phyloP scores from a whole-genome alignment of 1,140 invertebrate genomes.

The Patella vulgata region DNA sequence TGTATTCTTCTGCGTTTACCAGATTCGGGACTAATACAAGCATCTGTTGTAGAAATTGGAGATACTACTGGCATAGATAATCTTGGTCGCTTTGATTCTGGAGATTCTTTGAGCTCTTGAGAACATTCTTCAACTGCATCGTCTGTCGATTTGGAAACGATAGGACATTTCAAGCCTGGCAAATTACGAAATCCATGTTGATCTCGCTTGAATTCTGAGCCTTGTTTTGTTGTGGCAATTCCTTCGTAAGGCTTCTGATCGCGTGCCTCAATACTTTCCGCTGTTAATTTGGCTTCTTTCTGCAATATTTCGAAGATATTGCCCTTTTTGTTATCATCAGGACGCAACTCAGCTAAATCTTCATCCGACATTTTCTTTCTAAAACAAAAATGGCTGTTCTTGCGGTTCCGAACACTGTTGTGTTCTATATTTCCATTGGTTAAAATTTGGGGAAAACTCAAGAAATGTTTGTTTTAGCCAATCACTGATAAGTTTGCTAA shows the following conservation, averaged over 20 bases:
- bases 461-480: slow-evolving; percentile 27
- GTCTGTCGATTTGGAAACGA: slow-evolving; percentile 1
- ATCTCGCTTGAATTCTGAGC: slow-evolving; percentile 50
- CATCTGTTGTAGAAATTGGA: slow-evolving; percentile 21
- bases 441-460: slow-evolving; percentile 11
- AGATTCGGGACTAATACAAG: slow-evolving; percentile 50
- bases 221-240: slow-evolving; percentile 37
- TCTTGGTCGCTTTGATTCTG: slow-evolving; percentile 43
- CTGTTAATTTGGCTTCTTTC: slow-evolving; percentile 32
- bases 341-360: slow-evolving; percentile 32
- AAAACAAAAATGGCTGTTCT: background rate
- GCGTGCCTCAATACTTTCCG: slow-evolving; percentile 21
- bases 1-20: slow-evolving; percentile 56
- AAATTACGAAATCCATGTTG: slow-evolving; percentile 58
- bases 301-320: slow-evolving; percentile 52
- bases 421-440: slow-evolving; percentile 38
- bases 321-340: slow-evolving; percentile 36
- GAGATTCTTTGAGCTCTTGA: slow-evolving; percentile 9
- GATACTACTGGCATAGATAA: slow-evolving; percentile 29
- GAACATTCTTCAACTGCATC: background rate
- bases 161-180: slow-evolving; percentile 51
- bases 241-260: slow-evolving; percentile 42
- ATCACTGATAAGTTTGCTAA: slow-evolving; percentile 18
- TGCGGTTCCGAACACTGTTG: background rate
- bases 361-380: slow-evolving; percentile 70